Percentiles rank a stretch among this genome's conserved stretches.
Evolutionary conservation across 2,113 vertebrate species (phyloP).

Genomic region (Cavia porcellus): DNA sequence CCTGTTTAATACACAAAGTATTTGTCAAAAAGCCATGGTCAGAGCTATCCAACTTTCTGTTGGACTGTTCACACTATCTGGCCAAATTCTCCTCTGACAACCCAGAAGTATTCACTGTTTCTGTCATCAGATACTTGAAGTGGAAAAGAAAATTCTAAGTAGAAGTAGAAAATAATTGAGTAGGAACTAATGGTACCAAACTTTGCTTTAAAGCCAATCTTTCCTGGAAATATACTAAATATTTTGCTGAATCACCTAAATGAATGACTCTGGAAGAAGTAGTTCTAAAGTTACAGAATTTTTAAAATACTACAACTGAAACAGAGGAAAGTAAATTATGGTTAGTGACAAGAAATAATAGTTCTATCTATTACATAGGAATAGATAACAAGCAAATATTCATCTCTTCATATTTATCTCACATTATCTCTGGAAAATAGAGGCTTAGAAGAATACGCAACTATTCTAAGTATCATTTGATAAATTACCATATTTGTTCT

Average conservation of each 20-base stretch:
- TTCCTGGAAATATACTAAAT: not conserved
- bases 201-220: constrained; percentile 27
- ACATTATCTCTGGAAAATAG: constrained; percentile 3
- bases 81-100: not conserved
- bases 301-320: not conserved
- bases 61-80: not conserved
- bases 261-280: not conserved
- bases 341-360: constrained; percentile 10
- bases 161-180: not conserved
- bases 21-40: not conserved
- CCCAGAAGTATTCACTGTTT: not conserved
- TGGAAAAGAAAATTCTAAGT: not conserved
- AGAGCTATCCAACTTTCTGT: not conserved
- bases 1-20: not conserved
- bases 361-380: not conserved
- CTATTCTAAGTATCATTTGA: not conserved
- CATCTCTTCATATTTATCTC: not conserved
- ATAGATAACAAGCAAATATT: not conserved
- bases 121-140: not conserved
- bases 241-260: not conserved
- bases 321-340: not conserved
- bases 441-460: not conserved
- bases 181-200: not conserved
- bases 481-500: constrained; percentile 5
- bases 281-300: not conserved